A percentile compares a stretch with the other conserved stretches of the same genome.
Conservation (phyloP, 2,113 vertebrate genomes). For the Dasyprocta punctata region DNA sequence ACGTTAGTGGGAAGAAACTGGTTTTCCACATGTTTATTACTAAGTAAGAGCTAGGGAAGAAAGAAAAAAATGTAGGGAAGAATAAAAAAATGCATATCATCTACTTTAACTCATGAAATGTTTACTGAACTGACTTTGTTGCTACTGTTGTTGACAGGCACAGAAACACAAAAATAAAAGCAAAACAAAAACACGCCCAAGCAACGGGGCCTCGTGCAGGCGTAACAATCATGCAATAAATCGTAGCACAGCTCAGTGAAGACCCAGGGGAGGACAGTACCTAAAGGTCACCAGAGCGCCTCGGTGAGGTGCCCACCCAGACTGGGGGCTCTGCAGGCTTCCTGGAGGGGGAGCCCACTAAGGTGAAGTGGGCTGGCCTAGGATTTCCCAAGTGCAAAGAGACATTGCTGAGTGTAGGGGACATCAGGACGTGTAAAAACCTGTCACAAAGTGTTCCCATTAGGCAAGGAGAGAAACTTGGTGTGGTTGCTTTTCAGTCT, state of each 20-base stretch:
- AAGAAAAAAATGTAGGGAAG: background rate
- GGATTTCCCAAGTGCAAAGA: background rate
- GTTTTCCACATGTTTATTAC: background rate
- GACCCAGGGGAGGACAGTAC: background rate
- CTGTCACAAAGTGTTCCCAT: background rate
- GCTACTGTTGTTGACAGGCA: background rate
- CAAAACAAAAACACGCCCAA: background rate
- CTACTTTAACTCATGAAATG: background rate
- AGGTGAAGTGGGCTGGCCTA: background rate
- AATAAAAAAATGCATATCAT: background rate
- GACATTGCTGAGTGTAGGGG: rapidly evolving
- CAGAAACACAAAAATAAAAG: background rate
- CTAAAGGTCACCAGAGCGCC: background rate
- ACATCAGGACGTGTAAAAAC: background rate
- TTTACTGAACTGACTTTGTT: background rate
- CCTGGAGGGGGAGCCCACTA: background rate
- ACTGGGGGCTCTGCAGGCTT: background rate
- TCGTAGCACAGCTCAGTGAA: background rate
- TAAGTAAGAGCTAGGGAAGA: background rate
- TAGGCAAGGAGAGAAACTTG: background rate
- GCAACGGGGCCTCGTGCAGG: background rate
- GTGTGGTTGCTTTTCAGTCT: background rate
- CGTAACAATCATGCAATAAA: background rate
- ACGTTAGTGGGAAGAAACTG: background rate
- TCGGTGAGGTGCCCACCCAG: background rate